Base-by-base conservation (phyloP, 2,888 invertebrate genomes). In the Acleris emargana region DNA sequence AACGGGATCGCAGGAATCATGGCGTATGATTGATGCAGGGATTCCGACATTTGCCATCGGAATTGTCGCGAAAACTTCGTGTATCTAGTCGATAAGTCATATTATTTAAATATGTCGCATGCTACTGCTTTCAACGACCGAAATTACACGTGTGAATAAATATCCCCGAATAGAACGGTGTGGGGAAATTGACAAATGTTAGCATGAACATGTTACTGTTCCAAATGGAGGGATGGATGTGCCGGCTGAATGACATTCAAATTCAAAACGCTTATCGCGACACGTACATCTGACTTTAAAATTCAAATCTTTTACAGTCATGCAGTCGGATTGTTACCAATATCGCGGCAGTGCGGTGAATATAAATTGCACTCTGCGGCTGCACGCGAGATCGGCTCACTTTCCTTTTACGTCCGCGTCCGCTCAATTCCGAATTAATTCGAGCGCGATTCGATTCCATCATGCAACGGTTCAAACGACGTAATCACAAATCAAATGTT, bases 321-420 rank as follows among this genome's bases (percentile, higher is more conserved):
- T 71, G 81, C 82, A 78, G 77, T 76, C 76, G 74, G 79, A 79
- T 83, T 83, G 87, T 86, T 83, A 86, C 87, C 85, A 82, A 86
- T 87, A 86, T 83, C 79, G 84, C 78, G 73, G 79, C 78, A 76
- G 73, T 71, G 82, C 80, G 76, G 78, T 83, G 87, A 83, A 87
- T 87, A 83, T 83, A 82, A 87, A 86, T 84, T 78, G 77, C 74
- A 74, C 79, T 71, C 51, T 38, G 38, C 38, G 16, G 17, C 54
- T 62, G 64, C 61, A 55, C 64, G 76, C 76, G 76, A 76, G 77
- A 80, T 76, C 77, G 74, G 59, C 76, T 77, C 73, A 71, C 72
- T 77, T 76, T 66, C 72, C 73, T 80, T 81, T 80, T 78, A 75
- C 69, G 76, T 71, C 68, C 58, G 68, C 67, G 73, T 38, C 38